phyloP scores from a whole-genome alignment of 1,140 invertebrate genomes.

The Helicorthomorpha holstii region DNA sequence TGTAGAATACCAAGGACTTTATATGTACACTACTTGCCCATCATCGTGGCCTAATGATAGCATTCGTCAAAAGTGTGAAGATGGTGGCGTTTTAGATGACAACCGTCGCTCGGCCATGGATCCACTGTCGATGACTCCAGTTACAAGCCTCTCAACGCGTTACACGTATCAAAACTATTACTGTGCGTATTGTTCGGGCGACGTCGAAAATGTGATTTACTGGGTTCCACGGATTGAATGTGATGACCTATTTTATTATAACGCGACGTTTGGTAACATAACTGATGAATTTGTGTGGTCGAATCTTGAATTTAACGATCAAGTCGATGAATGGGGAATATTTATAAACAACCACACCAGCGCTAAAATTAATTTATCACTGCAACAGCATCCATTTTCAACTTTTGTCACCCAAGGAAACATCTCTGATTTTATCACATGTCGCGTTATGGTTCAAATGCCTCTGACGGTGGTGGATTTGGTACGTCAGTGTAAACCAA shows the following conservation, averaged over 20 bases:
- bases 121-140: conserved; percentile 27
- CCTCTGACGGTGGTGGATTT: conserved; percentile 18
- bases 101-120: conserved; percentile 18
- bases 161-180: conserved; percentile 36
- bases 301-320: conserved; percentile 15
- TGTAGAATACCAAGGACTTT: conserved; percentile 27
- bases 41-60: conserved; percentile 20
- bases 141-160: conserved; percentile 25
- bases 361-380: no score
- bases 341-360: neutral
- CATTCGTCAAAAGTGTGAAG: conserved; percentile 17
- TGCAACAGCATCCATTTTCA: no score
- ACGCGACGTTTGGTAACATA: conserved; percentile 7
- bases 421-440: conserved; percentile 16
- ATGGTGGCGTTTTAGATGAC: neutral
- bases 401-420: conserved; percentile 8
- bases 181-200: conserved; percentile 36
- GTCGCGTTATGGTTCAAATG: conserved; percentile 20
- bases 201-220: conserved; percentile 15
- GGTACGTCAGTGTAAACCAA: conserved; percentile 17
- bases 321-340: conserved; percentile 18
- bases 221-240: conserved; percentile 31
- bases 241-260: conserved; percentile 11
- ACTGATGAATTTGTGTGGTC: conserved; percentile 11
- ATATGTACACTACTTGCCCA: conserved; percentile 29